Conservation (phyloP, 2,113 vertebrate genomes). For the Reinhardtius hippoglossoides region DNA sequence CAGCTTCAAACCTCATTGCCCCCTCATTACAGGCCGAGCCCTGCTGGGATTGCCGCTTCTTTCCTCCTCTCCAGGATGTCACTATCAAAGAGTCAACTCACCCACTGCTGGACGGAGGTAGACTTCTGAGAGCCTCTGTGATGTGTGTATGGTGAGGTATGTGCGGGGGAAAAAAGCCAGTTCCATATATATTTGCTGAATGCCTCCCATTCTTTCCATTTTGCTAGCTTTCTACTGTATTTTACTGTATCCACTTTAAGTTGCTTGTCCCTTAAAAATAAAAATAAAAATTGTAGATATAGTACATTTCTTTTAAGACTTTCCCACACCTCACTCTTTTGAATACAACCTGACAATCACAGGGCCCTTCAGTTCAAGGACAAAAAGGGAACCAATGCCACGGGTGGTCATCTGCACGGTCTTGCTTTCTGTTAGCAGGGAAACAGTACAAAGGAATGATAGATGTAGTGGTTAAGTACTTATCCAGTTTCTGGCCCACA, state of each 20-base stretch:
- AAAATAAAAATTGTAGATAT: too few species aligned
- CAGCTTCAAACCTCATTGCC: conserved; percentile 70
- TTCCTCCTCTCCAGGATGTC: conserved; percentile 58
- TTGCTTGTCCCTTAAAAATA: too few species aligned
- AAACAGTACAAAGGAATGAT: background rate
- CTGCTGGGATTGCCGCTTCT: conserved; percentile 54
- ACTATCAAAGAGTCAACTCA: conserved; percentile 53
- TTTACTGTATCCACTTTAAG: too few species aligned
- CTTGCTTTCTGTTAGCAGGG: too few species aligned
- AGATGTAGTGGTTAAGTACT: background rate
- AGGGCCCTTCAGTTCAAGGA: background rate
- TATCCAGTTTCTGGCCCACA: background rate
- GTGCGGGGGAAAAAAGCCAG: background rate
- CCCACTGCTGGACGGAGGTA: conserved; percentile 46
- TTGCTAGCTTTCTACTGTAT: too few species aligned
- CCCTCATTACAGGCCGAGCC: conserved; percentile 64
- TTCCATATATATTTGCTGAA: background rate
- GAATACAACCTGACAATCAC: background rate
- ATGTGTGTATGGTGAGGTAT: background rate
- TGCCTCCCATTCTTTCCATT: too few species aligned
- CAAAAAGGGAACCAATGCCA: background rate
- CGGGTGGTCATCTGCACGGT: too few species aligned
- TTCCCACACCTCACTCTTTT: too few species aligned
- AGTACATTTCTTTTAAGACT: too few species aligned
- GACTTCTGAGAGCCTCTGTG: conserved; percentile 4